Evolutionary conservation across 2,797 vertebrate genomes (phyloP).

Genomic region (Cryptoprocta ferox): DNA sequence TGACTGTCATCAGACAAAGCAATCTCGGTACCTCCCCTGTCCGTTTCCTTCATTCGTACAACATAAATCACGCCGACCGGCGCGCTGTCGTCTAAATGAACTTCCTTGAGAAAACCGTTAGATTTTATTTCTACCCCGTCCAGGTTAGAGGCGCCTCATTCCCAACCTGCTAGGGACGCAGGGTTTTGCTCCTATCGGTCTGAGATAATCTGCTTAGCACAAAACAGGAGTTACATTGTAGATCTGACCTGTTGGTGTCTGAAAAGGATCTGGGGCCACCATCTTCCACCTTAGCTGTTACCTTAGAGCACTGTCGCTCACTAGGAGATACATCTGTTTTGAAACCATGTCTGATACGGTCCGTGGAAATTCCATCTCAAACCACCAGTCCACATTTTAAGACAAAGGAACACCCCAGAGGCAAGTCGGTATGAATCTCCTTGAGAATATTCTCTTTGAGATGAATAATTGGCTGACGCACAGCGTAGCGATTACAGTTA

Average conservation of each 20-base stretch:
- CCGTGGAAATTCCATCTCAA: neutral
- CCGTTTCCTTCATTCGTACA: neutral
- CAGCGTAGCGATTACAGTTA: neutral
- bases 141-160: neutral
- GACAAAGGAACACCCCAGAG: neutral
- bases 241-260: constrained; percentile 69
- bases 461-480: neutral
- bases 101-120: neutral
- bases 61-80: neutral
- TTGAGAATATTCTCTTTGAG: neutral
- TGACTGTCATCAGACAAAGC: neutral
- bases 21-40: neutral
- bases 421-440: neutral
- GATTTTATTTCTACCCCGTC: neutral
- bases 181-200: neutral
- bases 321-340: neutral
- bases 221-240: neutral
- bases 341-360: neutral
- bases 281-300: constrained; percentile 1
- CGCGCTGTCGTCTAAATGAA: neutral
- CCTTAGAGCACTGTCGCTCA: neutral
- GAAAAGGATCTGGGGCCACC: constrained; percentile 65
- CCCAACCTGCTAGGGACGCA: neutral
- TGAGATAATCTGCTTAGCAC: neutral
- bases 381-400: neutral